These are phyloP conservation scores for Nesogale talazaci DNA, from an alignment of 2,113 vertebrate genomes.

Conservation along the genomic window DNA sequence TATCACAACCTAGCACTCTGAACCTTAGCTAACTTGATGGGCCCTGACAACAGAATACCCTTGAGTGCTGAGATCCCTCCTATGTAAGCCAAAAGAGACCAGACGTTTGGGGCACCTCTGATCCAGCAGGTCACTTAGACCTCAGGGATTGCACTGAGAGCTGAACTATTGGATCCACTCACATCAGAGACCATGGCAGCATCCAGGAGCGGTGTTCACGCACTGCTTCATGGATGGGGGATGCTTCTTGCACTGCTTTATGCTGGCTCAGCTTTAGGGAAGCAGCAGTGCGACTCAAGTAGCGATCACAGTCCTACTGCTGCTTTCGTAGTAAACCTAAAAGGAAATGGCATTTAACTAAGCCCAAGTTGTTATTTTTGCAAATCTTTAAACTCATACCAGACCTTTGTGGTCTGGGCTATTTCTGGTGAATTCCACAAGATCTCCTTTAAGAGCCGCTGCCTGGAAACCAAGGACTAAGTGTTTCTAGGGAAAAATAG, in stretches of 20 bases:
- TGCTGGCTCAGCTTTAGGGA: not conserved
- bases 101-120: not conserved
- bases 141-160: not conserved
- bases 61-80: not conserved
- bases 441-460: not conserved
- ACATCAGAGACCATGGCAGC: not conserved
- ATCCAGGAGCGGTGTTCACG: not conserved
- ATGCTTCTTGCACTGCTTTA: not conserved
- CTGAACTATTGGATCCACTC: not conserved
- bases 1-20: not conserved
- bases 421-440: constrained; percentile 48
- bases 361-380: not conserved
- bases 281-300: not conserved
- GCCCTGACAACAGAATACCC: not conserved
- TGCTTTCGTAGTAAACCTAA: not conserved
- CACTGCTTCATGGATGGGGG: accelerated
- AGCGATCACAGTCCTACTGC: not conserved
- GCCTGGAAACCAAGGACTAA: not conserved
- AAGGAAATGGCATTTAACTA: not conserved
- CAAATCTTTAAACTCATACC: not conserved
- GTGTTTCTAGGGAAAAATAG: not conserved
- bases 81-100: not conserved
- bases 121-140: not conserved
- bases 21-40: not conserved
- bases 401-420: not conserved